Base-by-base conservation (phyloP, 2,888 invertebrate genomes). In the Cylindroiulus punctatus region DNA sequence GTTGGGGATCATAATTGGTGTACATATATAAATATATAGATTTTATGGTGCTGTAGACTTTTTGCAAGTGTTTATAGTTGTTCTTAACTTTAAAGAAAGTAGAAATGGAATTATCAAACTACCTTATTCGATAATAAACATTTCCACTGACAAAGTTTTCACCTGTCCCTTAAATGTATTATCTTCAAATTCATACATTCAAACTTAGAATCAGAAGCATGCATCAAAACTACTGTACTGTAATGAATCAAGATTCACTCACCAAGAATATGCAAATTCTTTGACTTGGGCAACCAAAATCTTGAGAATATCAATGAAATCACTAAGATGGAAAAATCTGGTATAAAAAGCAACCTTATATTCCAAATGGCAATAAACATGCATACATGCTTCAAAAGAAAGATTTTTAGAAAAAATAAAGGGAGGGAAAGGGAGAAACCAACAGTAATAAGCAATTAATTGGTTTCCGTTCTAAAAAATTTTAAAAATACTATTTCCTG, bases 21-120 rank as follows among this genome's bases (percentile, higher is more conserved):
- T 76, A 76, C 30, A 76, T 76, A 76, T 76, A 76, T 76, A 76
- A 76, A 76, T 76, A 76, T 30, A 30, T 76, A 76, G 76, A 76
- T 76, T 76, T 76, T 65, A 26, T 76, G 30, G 76, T 30, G 30
- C 30, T 76, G 30, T 76, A 44, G 14, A 76, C 76, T 76, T 17
- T 76, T 32, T 76, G n/a, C 30, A 17, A 76, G 76, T 76, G 76
- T 76, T 76, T 32, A 76, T 76, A 76, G 30, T 76, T 76, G 76
- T 76, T 32, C 76, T 76, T 32, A 32, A 30, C 30, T 12, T 17
- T 76, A 30, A 8, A 17, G 2, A 76, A 65, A 76, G 26, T 76
- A 2, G 76, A 26, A 30, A 26, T 14, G 76, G 76, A 76, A 30
- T 30, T 76, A 30, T 76, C 30, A 32, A 76, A 30, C 30, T 76